Conservation (phyloP, 2,888 invertebrate genomes). For the Pardosa pseudoannulata region DNA sequence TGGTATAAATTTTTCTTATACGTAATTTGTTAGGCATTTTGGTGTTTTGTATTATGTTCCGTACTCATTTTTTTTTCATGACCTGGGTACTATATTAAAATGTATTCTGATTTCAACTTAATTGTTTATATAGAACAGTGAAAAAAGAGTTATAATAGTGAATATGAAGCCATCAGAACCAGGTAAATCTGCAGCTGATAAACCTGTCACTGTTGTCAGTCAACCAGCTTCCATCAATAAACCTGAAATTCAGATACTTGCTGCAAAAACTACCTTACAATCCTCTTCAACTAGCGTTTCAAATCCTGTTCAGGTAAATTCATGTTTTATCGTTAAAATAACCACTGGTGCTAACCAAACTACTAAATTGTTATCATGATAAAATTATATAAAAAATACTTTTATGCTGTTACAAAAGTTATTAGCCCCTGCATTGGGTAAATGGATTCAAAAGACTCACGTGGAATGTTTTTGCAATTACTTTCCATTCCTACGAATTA, state of each 20-base stretch:
- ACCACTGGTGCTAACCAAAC: too few species aligned
- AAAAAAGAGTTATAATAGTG: constrained; percentile 38
- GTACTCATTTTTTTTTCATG: too few species aligned
- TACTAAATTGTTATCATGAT: too few species aligned
- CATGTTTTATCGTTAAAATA: too few species aligned
- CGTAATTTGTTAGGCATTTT: background rate
- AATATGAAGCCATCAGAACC: constrained; percentile 32
- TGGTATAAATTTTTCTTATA: background rate
- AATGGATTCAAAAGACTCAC: too few species aligned
- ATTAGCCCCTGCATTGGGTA: too few species aligned
- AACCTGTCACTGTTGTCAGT: background rate
- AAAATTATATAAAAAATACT: too few species aligned
- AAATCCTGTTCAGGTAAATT: constrained; percentile 35
- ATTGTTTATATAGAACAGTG: constrained; percentile 3
- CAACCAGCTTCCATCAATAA: constrained; percentile 30
- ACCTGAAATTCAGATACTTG: constrained; percentile 5
- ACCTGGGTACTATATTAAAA: too few species aligned
- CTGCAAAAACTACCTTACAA: constrained; percentile 20
- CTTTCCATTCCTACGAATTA: too few species aligned
- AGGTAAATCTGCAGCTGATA: background rate
- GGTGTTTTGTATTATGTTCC: too few species aligned
- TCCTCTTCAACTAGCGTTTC: background rate
- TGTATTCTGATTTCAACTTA: background rate
- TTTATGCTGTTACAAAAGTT: too few species aligned
- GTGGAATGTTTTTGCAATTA: too few species aligned